Evolutionary conservation across 1,140 invertebrate genomes (phyloP).

Genomic region (Cydia fagiglandana): DNA sequence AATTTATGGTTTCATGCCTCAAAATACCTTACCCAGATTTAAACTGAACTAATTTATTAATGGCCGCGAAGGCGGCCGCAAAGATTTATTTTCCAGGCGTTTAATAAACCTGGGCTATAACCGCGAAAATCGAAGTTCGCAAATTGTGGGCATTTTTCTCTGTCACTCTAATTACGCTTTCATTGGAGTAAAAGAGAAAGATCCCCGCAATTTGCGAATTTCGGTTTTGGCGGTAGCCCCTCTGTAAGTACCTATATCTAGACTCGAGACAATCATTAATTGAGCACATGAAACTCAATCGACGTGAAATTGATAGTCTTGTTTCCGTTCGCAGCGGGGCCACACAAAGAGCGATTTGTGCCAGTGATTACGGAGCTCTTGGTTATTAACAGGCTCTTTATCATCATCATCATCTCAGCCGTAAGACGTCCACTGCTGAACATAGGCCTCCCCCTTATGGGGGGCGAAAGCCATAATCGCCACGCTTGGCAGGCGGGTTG

Average conservation of each 20-base stretch:
- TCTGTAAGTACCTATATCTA: background rate
- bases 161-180: too few relatives aligned
- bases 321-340: background rate
- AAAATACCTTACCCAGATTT: background rate
- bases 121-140: too few relatives aligned
- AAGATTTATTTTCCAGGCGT: background rate
- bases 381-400: too few relatives aligned
- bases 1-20: background rate
- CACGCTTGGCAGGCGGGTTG: too few relatives aligned
- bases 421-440: too few relatives aligned
- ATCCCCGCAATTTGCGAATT: too few relatives aligned
- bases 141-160: too few relatives aligned
- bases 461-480: too few relatives aligned
- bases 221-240: too few relatives aligned
- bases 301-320: constrained; percentile 9
- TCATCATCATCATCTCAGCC: too few relatives aligned
- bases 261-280: background rate
- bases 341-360: background rate
- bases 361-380: background rate
- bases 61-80: background rate
- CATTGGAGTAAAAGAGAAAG: too few relatives aligned
- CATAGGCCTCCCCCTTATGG: too few relatives aligned
- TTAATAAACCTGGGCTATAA: constrained; percentile 6
- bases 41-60: background rate
- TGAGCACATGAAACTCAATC: constrained; percentile 4